phyloP scores from a whole-genome alignment of 2,888 invertebrate species.

The Nesidiocoris tenuis region DNA sequence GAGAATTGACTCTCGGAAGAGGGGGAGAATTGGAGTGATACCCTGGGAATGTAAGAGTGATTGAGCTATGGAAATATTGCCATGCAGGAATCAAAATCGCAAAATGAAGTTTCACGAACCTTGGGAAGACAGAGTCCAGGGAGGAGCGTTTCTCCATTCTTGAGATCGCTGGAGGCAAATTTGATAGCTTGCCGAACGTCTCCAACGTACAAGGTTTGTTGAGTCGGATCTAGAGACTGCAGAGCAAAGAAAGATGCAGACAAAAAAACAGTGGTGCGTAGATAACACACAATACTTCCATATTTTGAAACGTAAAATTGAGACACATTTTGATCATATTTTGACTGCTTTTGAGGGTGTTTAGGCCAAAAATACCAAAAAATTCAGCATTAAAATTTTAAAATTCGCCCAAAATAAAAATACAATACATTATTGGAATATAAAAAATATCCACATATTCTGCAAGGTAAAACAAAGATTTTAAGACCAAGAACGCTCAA shows the following conservation, averaged over 20 bases:
- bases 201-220: constrained; percentile 80
- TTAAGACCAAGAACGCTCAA: too few relatives aligned
- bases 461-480: too few relatives aligned
- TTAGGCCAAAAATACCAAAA: too few relatives aligned
- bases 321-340: too few relatives aligned
- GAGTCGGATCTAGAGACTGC: constrained; percentile 75
- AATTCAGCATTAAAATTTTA: too few relatives aligned
- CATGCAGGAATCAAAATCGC: constrained; percentile 13
- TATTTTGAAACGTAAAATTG: too few relatives aligned
- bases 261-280: too few relatives aligned
- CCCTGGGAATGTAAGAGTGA: constrained; percentile 59
- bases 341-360: too few relatives aligned
- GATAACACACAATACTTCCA: too few relatives aligned
- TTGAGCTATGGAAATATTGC: neutral
- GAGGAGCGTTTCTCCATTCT: constrained; percentile 68
- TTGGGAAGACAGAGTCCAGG: constrained; percentile 94
- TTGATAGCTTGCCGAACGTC: constrained; percentile 92
- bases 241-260: constrained; percentile 52
- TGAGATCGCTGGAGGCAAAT: constrained; percentile 82
- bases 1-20: constrained; percentile 94
- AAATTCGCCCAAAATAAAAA: too few relatives aligned
- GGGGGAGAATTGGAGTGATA: constrained; percentile 87
- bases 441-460: too few relatives aligned
- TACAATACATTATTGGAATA: too few relatives aligned
- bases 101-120: constrained; percentile 54